phyloP scores from a whole-genome alignment of 2,888 invertebrate genomes.

The Aphidoletes aphidimyza region DNA sequence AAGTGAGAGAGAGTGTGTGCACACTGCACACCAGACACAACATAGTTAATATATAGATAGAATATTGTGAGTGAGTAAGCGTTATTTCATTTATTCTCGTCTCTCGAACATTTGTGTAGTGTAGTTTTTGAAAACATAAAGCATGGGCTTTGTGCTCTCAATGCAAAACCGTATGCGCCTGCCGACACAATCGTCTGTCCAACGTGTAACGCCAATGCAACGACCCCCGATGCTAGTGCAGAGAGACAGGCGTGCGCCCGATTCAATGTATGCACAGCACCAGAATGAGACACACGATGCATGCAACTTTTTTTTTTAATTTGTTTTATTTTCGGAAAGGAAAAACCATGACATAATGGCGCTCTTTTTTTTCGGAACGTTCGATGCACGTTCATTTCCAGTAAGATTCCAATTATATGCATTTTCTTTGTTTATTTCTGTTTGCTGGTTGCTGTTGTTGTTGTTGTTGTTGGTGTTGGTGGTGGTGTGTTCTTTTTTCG shows the following conservation, averaged over 20 bases:
- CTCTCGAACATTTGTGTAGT: no score
- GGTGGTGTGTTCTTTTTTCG: not conserved
- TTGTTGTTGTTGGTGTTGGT: not conserved
- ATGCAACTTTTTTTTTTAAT: no score
- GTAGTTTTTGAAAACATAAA: no score
- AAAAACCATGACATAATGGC: conserved; percentile 35
- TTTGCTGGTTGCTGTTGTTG: no score
- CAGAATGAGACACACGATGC: conserved; percentile 8
- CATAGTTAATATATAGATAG: not conserved
- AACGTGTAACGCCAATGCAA: not conserved
- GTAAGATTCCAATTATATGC: conserved; percentile 46
- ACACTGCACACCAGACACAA: not conserved
- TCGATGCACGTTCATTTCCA: conserved; percentile 46
- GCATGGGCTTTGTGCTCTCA: not conserved
- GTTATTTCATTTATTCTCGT: no score
- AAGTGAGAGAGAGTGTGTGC: not conserved
- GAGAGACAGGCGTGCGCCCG: not conserved
- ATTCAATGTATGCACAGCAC: no score
- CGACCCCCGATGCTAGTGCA: not conserved
- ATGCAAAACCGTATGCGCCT: not conserved
- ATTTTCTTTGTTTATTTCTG: conserved; percentile 14
- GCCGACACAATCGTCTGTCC: conserved; percentile 18
- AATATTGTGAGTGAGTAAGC: not conserved
- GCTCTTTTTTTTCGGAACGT: not conserved
- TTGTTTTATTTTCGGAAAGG: not conserved